A percentile compares a stretch with the other conserved stretches of the same genome.
Conservation (phyloP, 2,113 vertebrate genomes). For the Psettodes erumei region DNA sequence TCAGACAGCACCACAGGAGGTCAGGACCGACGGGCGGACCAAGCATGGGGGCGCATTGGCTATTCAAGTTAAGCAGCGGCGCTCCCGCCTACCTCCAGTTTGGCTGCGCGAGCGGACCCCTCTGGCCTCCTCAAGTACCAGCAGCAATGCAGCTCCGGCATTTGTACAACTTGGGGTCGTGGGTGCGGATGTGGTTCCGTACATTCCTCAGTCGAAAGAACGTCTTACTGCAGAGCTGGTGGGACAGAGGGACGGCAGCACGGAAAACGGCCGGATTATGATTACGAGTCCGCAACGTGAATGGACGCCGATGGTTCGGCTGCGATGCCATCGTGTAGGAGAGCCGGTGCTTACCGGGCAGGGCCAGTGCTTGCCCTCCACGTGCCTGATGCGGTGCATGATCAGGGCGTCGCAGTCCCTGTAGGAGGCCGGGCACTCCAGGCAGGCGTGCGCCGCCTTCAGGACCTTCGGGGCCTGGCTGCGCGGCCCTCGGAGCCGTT, state of each 20-base stretch:
- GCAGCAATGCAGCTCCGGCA: slow-evolving; percentile 82
- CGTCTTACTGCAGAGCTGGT: slow-evolving; percentile 86
- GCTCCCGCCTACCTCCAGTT: slow-evolving; percentile 45
- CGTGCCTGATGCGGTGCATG: slow-evolving; percentile 84
- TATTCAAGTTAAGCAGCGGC: neutral
- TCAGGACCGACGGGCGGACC: neutral
- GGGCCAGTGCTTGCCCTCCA: slow-evolving; percentile 86
- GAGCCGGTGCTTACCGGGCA: slow-evolving; percentile 79
- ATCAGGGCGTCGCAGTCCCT: slow-evolving; percentile 83
- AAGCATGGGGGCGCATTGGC: neutral
- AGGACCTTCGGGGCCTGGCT: slow-evolving; percentile 74
- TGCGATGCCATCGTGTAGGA: neutral
- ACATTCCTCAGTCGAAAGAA: slow-evolving; percentile 86
- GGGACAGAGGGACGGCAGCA: neutral
- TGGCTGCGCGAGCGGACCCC: slow-evolving; percentile 3
- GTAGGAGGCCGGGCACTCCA: slow-evolving; percentile 79
- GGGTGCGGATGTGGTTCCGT: slow-evolving; percentile 84
- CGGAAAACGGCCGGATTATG: neutral
- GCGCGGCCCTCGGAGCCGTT: slow-evolving; percentile 75
- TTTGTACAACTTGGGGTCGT: slow-evolving; percentile 85
- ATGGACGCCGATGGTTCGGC: neutral
- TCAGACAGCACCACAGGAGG: neutral
- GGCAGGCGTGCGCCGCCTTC: slow-evolving; percentile 76
- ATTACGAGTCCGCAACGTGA: too few species aligned
- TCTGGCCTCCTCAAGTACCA: slow-evolving; percentile 70